A percentile compares a stretch with the other conserved stretches of the same genome.
These are phyloP conservation scores for Okamejei kenojei DNA, from an alignment of 2,797 vertebrate genomes.

Conservation along the genomic window DNA sequence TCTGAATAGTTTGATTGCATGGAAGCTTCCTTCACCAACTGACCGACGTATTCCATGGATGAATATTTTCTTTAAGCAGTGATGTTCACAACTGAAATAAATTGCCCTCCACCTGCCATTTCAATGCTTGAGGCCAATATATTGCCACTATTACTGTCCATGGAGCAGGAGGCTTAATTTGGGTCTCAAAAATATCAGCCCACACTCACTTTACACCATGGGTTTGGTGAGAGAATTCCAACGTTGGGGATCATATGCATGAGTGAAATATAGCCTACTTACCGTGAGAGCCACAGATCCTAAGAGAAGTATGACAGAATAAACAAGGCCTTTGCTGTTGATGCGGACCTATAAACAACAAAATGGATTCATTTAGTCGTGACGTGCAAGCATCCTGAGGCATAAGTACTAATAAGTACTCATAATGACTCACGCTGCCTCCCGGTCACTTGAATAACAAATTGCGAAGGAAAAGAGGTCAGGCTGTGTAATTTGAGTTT, in stretches of 20 bases:
- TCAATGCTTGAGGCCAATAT: background rate
- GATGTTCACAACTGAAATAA: background rate
- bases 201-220: background rate
- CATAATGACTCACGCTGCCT: background rate
- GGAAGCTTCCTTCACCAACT: too few species aligned
- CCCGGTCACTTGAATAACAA: background rate
- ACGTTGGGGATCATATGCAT: background rate
- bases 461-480: background rate
- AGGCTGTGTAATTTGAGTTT: background rate
- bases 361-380: background rate
- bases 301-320: constrained; percentile 84
- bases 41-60: too few species aligned
- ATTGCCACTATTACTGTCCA: background rate
- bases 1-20: too few species aligned
- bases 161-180: background rate
- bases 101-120: background rate
- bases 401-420: too few species aligned
- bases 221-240: background rate
- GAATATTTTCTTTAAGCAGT: too few species aligned
- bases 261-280: constrained; percentile 51
- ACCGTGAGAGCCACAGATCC: constrained; percentile 91
- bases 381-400: too few species aligned
- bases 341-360: constrained; percentile 74
- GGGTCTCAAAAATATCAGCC: background rate
- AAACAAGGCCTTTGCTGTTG: constrained; percentile 86